Evolutionary conservation across 2,888 invertebrate species (phyloP), one percentile per base, ranked within the genome.

Genomic region (Aquatica leii): DNA sequence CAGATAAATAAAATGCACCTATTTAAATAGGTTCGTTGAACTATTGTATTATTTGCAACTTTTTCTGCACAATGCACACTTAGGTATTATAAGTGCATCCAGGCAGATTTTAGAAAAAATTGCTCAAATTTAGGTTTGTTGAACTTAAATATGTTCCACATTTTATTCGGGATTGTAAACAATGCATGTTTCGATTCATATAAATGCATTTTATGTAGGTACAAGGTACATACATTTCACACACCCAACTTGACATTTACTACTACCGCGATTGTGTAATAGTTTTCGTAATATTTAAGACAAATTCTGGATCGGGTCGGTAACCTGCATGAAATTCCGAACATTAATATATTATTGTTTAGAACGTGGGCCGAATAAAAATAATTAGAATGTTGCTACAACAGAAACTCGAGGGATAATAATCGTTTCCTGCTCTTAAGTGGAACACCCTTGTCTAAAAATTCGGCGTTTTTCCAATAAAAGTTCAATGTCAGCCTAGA

Each of bases 301-400:
- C 54, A 60, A 60, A 60, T 60, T 60, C 60, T 60, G 48, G 60
- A 52, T 60, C 60, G 15, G 54, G 60, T 60, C 54, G 53, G 49
- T 60, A 60, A 60, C 53, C 60, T 52, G 50, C 52, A 20, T 43
- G 24, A 43, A 52, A 58, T 58, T 58, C 50, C 51, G 51, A 40
- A 21, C 41, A 51, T 49, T 46, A 21, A 12, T 24, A 50, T 12
- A 11, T 56, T 35, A 49, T 57, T 49, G 48, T 57, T 48, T 11
- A 35, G n/a, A 20, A 57, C 46, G 55, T 56, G 40, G 55, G 46
- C 34, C 15, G 14, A 15, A n/a, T 56, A 46, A 46, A 46, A 46
- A 20, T 20, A 46, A 18, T 46, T 46, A 46, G 46, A 46, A 46
- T 46, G 46, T 46, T 18, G 8, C 9, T 46, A 18, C 18, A 20